Evolutionary conservation across 2,888 invertebrate species (phyloP).

Genomic region (Celastrina argiolus): DNA sequence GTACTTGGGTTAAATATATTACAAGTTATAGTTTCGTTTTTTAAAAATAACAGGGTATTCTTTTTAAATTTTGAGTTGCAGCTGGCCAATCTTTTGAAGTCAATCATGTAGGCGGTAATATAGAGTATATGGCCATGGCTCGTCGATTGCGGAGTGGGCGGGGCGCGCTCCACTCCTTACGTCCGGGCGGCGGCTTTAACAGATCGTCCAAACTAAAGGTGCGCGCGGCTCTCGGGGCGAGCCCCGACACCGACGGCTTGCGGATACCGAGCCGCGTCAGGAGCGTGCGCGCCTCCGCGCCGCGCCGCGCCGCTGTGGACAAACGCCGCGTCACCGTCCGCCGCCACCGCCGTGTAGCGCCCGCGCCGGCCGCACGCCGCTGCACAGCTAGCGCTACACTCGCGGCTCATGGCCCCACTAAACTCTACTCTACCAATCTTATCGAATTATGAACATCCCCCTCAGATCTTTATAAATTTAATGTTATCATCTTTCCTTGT

Average conservation of each 20-base stretch:
- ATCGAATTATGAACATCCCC: background rate
- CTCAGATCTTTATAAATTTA: background rate
- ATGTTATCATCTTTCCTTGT: background rate
- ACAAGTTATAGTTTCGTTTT: background rate
- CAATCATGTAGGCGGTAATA: background rate
- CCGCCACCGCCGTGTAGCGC: slow-evolving; percentile 32
- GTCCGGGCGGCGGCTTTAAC: slow-evolving; percentile 89
- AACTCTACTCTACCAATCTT: background rate
- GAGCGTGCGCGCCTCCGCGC: slow-evolving; percentile 80
- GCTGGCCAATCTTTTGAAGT: slow-evolving; percentile 18
- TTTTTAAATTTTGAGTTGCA: background rate
- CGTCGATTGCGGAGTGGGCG: slow-evolving; percentile 56
- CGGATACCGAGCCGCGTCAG: slow-evolving; percentile 91
- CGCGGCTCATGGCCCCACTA: slow-evolving; percentile 5
- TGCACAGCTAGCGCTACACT: slow-evolving; percentile 26
- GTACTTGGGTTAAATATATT: background rate
- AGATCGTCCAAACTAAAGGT: slow-evolving; percentile 94
- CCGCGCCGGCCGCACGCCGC: slow-evolving; percentile 25
- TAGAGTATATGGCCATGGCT: slow-evolving; percentile 15
- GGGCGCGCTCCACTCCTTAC: slow-evolving; percentile 80
- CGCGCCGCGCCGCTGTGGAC: slow-evolving; percentile 36
- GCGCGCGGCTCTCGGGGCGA: slow-evolving; percentile 85
- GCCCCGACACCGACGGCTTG: slow-evolving; percentile 91
- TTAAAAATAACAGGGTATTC: too few relatives aligned
- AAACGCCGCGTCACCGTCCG: slow-evolving; percentile 35